These are phyloP conservation scores for Cyanocitta stelleri DNA, from an alignment of 2,113 vertebrate species.

Conservation along the genomic window DNA sequence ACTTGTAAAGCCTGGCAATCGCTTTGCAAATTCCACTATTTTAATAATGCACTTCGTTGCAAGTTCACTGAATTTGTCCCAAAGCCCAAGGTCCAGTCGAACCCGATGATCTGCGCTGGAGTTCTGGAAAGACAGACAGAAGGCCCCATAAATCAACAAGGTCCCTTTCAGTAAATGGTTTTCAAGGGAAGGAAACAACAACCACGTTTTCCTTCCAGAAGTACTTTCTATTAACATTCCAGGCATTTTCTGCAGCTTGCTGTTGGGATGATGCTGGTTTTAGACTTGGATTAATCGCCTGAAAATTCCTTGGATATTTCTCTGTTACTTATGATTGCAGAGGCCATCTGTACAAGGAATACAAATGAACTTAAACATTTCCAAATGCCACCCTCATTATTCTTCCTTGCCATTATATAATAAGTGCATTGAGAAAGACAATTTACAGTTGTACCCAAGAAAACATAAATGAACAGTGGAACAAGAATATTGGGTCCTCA, in stretches of 20 bases:
- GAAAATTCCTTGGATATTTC: slow-evolving; percentile 40
- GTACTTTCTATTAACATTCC: not conserved
- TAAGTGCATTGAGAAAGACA: slow-evolving; percentile 45
- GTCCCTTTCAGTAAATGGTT: not conserved
- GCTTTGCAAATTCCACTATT: slow-evolving; percentile 98
- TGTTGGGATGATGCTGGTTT: not conserved
- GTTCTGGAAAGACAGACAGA: slow-evolving; percentile 78
- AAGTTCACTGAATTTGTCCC: slow-evolving; percentile 99
- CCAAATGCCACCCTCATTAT: slow-evolving; percentile 53
- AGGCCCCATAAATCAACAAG: slow-evolving; percentile 6
- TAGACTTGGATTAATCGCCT: slow-evolving; percentile 18
- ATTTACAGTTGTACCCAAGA: slow-evolving; percentile 30
- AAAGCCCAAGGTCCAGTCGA: slow-evolving; percentile 93
- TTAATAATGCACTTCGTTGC: slow-evolving; percentile 99
- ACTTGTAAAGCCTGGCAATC: slow-evolving; percentile 92
- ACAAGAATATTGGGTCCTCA: slow-evolving; percentile 2
- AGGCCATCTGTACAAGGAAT: slow-evolving; percentile 44
- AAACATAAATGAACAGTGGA: slow-evolving; percentile 42
- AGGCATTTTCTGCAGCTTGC: slow-evolving; percentile 16
- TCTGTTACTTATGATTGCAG: slow-evolving; percentile 45
- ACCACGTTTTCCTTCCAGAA: not conserved
- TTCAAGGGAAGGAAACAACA: not conserved
- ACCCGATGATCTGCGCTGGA: slow-evolving; percentile 95
- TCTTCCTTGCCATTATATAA: slow-evolving; percentile 38
- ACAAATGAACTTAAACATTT: slow-evolving; percentile 59